These are phyloP conservation scores for Esox lucius DNA, from an alignment of 2,797 vertebrate genomes.

Conservation along the genomic window DNA sequence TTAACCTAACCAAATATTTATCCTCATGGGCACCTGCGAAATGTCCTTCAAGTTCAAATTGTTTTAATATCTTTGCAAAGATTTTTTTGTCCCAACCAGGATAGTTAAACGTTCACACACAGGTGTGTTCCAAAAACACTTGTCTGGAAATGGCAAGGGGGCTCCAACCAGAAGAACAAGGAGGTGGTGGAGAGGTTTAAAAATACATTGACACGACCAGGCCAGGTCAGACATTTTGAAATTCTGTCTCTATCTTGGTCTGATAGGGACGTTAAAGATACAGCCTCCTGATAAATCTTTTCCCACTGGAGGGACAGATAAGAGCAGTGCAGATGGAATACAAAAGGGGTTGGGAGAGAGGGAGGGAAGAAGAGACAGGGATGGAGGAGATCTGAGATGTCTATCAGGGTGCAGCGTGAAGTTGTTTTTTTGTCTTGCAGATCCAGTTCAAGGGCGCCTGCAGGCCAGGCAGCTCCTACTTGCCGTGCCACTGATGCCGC, in stretches of 20 bases:
- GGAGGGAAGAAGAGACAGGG: conserved; percentile 15
- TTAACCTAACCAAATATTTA: no score
- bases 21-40: no score
- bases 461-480: conserved; percentile 92
- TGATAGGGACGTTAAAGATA: conserved; percentile 89
- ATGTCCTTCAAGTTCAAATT: no score
- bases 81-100: no score
- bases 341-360: conserved; percentile 43
- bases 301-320: conserved; percentile 74
- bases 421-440: conserved; percentile 98
- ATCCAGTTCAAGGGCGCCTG: conserved; percentile 99
- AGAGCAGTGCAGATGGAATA: conserved; percentile 71
- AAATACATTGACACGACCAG: conserved; percentile 58
- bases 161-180: conserved; percentile 5
- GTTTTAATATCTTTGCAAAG: no score
- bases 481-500: conserved; percentile 88
- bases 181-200: conserved; percentile 47
- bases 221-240: conserved; percentile 73
- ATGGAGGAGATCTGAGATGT: conserved; percentile 84
- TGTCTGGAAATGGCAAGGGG: conserved; percentile 46
- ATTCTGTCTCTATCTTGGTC: conserved; percentile 72
- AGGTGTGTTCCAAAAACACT: conserved; percentile 51
- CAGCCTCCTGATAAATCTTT: conserved; percentile 90
- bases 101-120: conserved; percentile 22
- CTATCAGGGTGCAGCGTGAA: conserved; percentile 90